Base-by-base conservation (phyloP, 1,140 invertebrate genomes). In the Aphelenchoides besseyi region DNA sequence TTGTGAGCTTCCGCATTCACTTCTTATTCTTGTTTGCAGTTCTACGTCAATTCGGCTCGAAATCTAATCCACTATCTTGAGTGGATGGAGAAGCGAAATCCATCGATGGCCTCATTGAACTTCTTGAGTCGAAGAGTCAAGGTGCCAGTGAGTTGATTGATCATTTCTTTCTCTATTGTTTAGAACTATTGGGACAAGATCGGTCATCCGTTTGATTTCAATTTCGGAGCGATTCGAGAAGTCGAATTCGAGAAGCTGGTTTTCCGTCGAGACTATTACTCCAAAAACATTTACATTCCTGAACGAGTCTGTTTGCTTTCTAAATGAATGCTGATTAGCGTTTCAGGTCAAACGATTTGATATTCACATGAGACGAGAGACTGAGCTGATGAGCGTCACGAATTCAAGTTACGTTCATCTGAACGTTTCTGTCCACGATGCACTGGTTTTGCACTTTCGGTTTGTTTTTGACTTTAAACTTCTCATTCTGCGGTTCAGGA, bases 251-350 rank as follows among this genome's bases (percentile, higher is more conserved):
- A 69, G 29, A 18, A 29, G 1, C 61, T 2, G n/a, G 64, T 68
- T 33, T 69, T 69, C 29, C 12, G 28, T 0, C 57, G 67, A 26
- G 12, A 12, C 2, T 5, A 70, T 16, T 69, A 69, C 67, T n/a
- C n/a, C 1, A 69, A 69, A 62, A 69, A 69, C 67, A 69, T 69
- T 8, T 69, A 69, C 68, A 68, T 68, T 71, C 67, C 67, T 16
- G 67, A 69, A n/a, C 12, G 67, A 1, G 67, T n/a, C 16, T 5
- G 5, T 16, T 67, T 66, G 5, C 18, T 67, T 8, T 8, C 5
- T 8, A 8, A 59, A 66, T 67, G 33, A 8, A 5, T 67, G 5
- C 33, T 8, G n/a, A n/a, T n/a, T n/a, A n/a, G n/a, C n/a, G 54
- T 23, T 66, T 52, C 5, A 66, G 62, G 62, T 69, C 67, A 69